Evolutionary conservation across 1,140 invertebrate species (phyloP), one percentile per base, ranked within the genome.

Genomic region (Prorops nasuta): DNA sequence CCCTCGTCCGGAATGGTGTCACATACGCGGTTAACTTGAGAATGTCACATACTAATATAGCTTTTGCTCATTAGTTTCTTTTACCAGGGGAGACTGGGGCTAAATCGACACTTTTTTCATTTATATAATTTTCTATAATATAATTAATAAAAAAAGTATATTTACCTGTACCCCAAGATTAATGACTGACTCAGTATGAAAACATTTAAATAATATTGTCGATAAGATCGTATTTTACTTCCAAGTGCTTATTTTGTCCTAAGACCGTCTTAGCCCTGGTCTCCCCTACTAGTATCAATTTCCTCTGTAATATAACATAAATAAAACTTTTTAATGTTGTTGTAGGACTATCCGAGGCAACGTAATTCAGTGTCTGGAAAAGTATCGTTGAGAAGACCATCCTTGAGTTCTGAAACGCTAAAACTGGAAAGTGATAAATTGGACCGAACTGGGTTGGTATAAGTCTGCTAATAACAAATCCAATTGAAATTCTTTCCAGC

Each of bases 351-450:
- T 17, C 40, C 61, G 12, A 67, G 66, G 24, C 74, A 73, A 44
- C 64, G 72, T 44, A 74, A 71, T 47, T 75, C 72, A 18, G 58
- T 75, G 44, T 69, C 64, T 20, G 74, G 73, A 44, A 69, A 67
- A 39, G 60, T 73, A 36, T 69, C 63, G 12, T 32, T 68, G 3
- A 68, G 72, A 48, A 69, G 71, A 44, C 67, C 72, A 6, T 77
- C 75, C 0, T 54, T 76, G n/a, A 70, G 47, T 31, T 63, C 48
- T 37, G 73, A 76, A 19, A 54, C 56, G 9, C 66, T 64, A 21
- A 72, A 64, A 20, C 62, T 53, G 49, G 72, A 77, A 32, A 48
- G 42, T 15, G 72, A 75, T 14, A 72, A 69, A 43, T 28, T 70
- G 28, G 60, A 69, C 37, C 61, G 64, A 49, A 60, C 68, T 15